phyloP scores from a whole-genome alignment of 2,797 vertebrate species.

The Cryptoblepharus egeriae region DNA sequence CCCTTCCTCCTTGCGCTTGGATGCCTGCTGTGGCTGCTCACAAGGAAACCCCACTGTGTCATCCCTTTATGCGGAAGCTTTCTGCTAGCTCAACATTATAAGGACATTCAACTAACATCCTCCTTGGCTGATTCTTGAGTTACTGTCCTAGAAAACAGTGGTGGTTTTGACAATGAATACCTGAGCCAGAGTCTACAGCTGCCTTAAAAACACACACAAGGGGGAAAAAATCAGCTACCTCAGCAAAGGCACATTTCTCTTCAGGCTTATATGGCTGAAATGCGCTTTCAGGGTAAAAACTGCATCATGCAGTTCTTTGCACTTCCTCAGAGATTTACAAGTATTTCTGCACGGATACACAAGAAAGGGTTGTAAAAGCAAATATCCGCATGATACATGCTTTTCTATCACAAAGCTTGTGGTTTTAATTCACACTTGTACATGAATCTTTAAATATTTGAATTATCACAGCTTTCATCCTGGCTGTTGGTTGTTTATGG shows the following conservation, averaged over 20 bases:
- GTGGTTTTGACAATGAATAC: background rate
- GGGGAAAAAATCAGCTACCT: background rate
- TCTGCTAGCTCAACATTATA: rapidly evolving
- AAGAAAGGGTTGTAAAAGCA: background rate
- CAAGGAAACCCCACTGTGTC: background rate
- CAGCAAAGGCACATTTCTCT: background rate
- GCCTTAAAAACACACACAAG: background rate
- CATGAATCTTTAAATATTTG: background rate
- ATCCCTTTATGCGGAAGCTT: rapidly evolving
- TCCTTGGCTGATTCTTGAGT: background rate
- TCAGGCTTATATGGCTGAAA: background rate
- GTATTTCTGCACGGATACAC: background rate
- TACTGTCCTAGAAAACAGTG: background rate
- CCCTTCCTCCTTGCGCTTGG: conserved; percentile 9
- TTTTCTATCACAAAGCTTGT: background rate
- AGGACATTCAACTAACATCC: background rate
- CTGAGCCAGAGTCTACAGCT: background rate
- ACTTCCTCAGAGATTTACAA: background rate
- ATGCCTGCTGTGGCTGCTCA: conserved; percentile 10
- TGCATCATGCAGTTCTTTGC: background rate
- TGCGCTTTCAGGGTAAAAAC: background rate
- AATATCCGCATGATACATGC: background rate
- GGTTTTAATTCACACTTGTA: background rate
- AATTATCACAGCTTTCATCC: background rate
- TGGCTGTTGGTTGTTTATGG: background rate